Base-by-base conservation (phyloP, 2,888 invertebrate species). In the Cerastis leucographa region DNA sequence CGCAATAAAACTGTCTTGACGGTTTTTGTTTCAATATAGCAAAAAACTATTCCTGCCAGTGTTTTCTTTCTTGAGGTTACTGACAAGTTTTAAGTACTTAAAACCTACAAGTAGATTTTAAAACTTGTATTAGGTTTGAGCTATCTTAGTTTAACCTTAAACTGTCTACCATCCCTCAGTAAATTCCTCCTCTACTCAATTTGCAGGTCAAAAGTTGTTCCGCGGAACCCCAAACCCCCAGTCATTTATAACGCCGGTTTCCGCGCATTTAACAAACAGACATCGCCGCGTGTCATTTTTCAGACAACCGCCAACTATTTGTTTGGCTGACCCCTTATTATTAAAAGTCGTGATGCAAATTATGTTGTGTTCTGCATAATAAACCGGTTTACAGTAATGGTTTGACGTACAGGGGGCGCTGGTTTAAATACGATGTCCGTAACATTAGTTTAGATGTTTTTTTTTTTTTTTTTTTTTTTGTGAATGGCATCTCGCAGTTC, bases 241-340 rank as follows among this genome's bases (percentile, higher is more conserved):
- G 67, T 85, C 87, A 88, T 88, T 88, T 86, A 71, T 85, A 76
- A 85, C 54, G 49, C 71, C 5, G 74, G 65, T 77, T 78, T 78
- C 79, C 78, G 74, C 72, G 35, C 81, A 79, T 78, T 86, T 83
- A 82, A 84, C 91, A 91, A 93, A 93, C 92, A 91, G 91, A 91
- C 79, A 75, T 88, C 78, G 76, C 85, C 81, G 76, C 86, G 78
- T 83, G 89, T 91, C 89, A 94, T 94, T 94, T 94, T 94, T 94
- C 94, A 94, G 82, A 76, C 86, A 78, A 85, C 94, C 94, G 70
- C 93, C 81, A 87, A 89, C 92, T 86, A 93, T 94, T 94, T 94
- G 92, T 94, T 92, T 79, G 85, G 51, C 61, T 49, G 74, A 76
- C 81, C 83, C 86, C 88, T 88, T 89, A 88, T 89, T 89, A 90